A percentile compares a stretch with the other conserved stretches of the same genome.
Conservation (phyloP, 2,888 invertebrate genomes). For the Romanomermis culicivorax region DNA sequence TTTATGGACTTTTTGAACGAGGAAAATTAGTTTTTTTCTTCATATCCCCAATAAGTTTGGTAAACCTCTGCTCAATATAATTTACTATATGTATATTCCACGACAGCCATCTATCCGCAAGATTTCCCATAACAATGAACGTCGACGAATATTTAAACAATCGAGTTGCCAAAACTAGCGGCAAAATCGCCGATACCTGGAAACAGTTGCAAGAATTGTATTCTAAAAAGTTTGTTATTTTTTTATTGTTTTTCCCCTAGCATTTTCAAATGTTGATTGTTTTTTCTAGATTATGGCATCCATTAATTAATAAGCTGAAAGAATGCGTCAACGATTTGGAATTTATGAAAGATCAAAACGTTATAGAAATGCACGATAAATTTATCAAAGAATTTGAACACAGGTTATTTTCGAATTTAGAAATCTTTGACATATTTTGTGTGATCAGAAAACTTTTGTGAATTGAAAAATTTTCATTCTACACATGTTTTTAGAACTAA, state of each 20-base stretch:
- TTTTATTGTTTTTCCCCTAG: constrained; percentile 2
- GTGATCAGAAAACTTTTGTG: no score
- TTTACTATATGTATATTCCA: no score
- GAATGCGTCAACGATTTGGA: neutral
- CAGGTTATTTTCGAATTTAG: no score
- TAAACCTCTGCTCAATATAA: no score
- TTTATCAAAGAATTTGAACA: constrained; percentile 81
- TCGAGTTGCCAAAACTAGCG: constrained; percentile 12
- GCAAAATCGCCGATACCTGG: constrained; percentile 20
- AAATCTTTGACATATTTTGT: no score
- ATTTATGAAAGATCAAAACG: constrained; percentile 7
- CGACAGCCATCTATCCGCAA: no score
- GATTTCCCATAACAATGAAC: neutral
- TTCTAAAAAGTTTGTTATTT: constrained; percentile 18
- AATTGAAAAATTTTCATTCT: no score
- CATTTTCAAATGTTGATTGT: constrained; percentile 1
- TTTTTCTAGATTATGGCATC: constrained; percentile 24
- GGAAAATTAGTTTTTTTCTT: no score
- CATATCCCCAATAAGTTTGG: no score
- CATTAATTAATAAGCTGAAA: constrained; percentile 15
- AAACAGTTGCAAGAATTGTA: constrained; percentile 20
- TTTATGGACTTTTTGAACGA: no score
- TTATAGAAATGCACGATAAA: constrained; percentile 50
- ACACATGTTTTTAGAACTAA: constrained; percentile 76
- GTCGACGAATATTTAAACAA: neutral